Conservation (phyloP, 1,140 invertebrate species). For the Saccostrea echinata region DNA sequence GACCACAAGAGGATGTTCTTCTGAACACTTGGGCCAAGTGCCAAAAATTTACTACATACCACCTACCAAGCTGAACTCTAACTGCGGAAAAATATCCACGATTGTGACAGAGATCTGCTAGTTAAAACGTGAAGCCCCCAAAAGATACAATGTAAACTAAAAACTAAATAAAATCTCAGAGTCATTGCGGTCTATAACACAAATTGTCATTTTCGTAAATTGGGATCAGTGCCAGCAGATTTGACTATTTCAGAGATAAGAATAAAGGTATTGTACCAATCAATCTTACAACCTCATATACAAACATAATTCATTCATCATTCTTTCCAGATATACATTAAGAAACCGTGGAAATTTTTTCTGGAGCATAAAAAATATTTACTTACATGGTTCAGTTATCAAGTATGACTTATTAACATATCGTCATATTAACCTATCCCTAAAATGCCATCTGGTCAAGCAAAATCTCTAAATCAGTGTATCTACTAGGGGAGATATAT, state of each 20-base stretch:
- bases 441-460: conserved; percentile 19
- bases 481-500: background rate
- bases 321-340: background rate
- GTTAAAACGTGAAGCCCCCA: conserved; percentile 3
- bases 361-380: background rate
- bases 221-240: background rate
- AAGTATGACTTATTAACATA: background rate
- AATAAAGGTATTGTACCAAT: background rate
- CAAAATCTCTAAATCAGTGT: background rate
- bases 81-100: background rate
- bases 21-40: background rate
- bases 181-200: conserved; percentile 13
- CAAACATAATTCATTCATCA: background rate
- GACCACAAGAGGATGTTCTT: conserved; percentile 26
- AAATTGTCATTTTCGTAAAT: background rate
- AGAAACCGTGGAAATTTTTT: background rate
- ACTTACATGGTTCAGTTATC: background rate
- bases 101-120: background rate
- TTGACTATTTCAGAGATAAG: background rate
- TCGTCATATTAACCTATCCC: background rate
- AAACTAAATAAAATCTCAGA: background rate
- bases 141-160: background rate
- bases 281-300: background rate
- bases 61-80: background rate
- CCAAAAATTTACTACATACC: background rate